Evolutionary conservation across 2,113 vertebrate genomes (phyloP), one percentile per base, ranked within the genome.

Genomic region (Phrynosoma platyrhinos): DNA sequence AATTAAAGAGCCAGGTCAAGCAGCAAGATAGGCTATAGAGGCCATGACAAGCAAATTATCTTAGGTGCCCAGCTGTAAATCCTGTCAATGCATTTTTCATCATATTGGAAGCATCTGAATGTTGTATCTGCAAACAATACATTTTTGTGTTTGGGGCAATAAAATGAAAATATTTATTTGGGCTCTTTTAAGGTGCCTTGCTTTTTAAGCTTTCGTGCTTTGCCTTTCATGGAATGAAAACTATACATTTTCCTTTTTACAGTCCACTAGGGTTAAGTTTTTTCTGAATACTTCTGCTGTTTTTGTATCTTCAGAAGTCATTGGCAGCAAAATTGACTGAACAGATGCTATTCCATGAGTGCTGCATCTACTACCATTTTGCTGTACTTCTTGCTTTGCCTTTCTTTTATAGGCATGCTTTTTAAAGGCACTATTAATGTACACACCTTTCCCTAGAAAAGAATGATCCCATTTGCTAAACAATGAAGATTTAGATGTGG

Each of bases 261-360:
- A 93, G 79, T 88, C 93, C 87, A 95, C 94, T 87, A 82, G 82
- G 14, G 89, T 1, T 82, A n/a, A 89, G 76, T 85, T 87, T 91
- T 75, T 79, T 90, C 88, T 87, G 89, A 93, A 94, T 92, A 92
- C 36, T 86, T 92, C 92, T 93, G 89, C 89, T 90, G 55, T 90
- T 91, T 58, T 94, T 66, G 84, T 93, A 94, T 91, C 91, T 89
- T 92, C 74, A 88, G 89, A 94, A 84, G 89, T 94, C 90, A 92
- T 88, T 91, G 93, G 79, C 85, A 92, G 92, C 47, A 93, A 80
- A 90, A 95, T 74, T 79, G 88, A 95, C 83, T 88, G 85, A 92
- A 93, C 89, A 88, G 87, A 95, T 88, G 82, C 82, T 90, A 79
- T 58, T 94, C 96, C 92, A 82, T 74, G 92, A 30, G 79, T 30